Conservation (phyloP, 1,140 invertebrate species). For the Drosophila equinoxialis region DNA sequence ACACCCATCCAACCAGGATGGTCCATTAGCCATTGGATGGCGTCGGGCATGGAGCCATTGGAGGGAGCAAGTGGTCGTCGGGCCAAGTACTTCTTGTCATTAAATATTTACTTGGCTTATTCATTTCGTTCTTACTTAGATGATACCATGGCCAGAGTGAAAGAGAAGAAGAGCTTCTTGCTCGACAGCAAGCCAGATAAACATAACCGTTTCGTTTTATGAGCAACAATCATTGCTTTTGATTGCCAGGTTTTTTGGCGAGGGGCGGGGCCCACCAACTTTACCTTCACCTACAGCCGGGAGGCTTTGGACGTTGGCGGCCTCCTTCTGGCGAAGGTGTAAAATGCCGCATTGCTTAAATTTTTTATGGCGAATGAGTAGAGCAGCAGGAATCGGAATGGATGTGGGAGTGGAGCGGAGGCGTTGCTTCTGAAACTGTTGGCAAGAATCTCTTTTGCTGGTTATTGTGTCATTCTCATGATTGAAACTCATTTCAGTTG, state of each 20-base stretch:
- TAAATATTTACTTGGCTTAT: slow-evolving; percentile 76
- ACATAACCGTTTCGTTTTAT: slow-evolving; percentile 80
- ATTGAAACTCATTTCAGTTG: slow-evolving; percentile 62
- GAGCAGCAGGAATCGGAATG: neutral
- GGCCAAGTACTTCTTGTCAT: slow-evolving; percentile 44
- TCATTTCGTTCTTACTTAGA: slow-evolving; percentile 70
- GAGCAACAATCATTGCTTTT: slow-evolving; percentile 80
- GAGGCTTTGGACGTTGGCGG: slow-evolving; percentile 37
- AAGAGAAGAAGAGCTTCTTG: slow-evolving; percentile 10
- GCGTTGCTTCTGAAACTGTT: slow-evolving; percentile 15
- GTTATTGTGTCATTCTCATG: slow-evolving; percentile 65
- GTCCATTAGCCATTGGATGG: slow-evolving; percentile 8
- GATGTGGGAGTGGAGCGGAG: neutral
- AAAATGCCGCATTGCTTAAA: slow-evolving; percentile 71
- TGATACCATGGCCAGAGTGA: slow-evolving; percentile 27
- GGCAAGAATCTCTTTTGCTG: neutral
- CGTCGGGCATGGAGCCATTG: slow-evolving; percentile 3
- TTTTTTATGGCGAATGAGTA: slow-evolving; percentile 56
- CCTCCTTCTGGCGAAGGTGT: slow-evolving; percentile 61
- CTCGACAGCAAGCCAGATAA: slow-evolving; percentile 68
- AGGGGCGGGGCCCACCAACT: slow-evolving; percentile 1
- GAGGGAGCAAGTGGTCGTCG: slow-evolving; percentile 33
- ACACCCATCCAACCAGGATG: slow-evolving; percentile 40
- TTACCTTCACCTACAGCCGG: neutral
- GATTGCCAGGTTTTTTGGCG: slow-evolving; percentile 62